Conservation (phyloP, 2,888 invertebrate species). For the Trissoscelio sp. region DNA sequence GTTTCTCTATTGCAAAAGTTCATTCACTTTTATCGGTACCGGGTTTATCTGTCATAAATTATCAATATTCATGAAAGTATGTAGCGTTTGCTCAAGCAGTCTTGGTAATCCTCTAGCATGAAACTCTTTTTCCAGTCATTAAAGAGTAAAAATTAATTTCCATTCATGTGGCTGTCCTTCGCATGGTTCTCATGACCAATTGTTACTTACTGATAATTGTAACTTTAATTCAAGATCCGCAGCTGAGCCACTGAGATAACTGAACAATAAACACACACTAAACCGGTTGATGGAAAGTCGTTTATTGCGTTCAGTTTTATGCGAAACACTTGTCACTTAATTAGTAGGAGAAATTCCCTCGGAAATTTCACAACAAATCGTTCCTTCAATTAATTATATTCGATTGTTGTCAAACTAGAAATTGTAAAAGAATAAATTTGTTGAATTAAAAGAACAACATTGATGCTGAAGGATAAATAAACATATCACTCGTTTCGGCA, state of each 20-base stretch:
- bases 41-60: conserved; percentile 11
- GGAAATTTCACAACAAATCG: neutral
- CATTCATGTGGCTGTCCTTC: conserved; percentile 61
- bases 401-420: neutral
- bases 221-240: conserved; percentile 42
- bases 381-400: neutral
- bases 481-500: neutral
- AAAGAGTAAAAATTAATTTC: conserved; percentile 49
- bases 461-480: neutral
- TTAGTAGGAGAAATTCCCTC: conserved; percentile 10
- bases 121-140: conserved; percentile 39
- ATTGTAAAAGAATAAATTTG: neutral
- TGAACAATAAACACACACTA: conserved; percentile 34
- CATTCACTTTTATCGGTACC: conserved; percentile 7
- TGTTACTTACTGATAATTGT: conserved; percentile 54
- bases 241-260: conserved; percentile 32
- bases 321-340: conserved; percentile 15
- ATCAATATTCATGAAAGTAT: conserved; percentile 35
- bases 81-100: neutral
- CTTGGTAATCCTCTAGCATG: conserved; percentile 10
- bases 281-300: conserved; percentile 44
- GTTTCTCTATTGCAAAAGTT: conserved; percentile 16
- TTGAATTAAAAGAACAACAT: neutral
- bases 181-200: conserved; percentile 62
- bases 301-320: conserved; percentile 17